Percentiles rank a stretch among this genome's conserved stretches.
Evolutionary conservation across 2,113 vertebrate species (phyloP).

Genomic region (Chlamydotis undulata): DNA sequence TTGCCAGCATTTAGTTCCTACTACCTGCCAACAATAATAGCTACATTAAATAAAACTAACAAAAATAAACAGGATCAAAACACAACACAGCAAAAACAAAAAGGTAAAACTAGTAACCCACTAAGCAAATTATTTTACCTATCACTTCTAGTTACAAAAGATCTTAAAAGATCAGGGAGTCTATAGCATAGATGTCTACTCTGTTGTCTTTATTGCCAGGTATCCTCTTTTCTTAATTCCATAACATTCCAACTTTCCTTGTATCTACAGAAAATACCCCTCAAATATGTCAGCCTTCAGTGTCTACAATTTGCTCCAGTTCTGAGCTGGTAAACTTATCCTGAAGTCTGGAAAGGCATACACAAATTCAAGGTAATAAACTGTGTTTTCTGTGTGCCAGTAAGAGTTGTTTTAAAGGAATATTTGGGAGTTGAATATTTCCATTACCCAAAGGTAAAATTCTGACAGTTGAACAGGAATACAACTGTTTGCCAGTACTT

Average conservation of each 20-base stretch:
- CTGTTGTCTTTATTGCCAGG: neutral
- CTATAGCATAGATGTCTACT: neutral
- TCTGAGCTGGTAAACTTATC: neutral
- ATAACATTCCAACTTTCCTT: neutral
- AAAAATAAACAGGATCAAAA: neutral
- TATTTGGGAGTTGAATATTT: neutral
- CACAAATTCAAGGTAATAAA: neutral
- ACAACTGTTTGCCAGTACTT: neutral
- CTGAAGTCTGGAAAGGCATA: neutral
- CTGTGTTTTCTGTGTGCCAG: neutral
- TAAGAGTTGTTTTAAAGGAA: neutral
- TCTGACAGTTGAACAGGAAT: neutral
- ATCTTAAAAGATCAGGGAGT: neutral
- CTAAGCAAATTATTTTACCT: neutral
- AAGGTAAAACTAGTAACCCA: neutral
- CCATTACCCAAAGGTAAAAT: neutral
- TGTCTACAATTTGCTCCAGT: neutral
- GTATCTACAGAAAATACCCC: neutral
- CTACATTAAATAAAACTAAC: neutral
- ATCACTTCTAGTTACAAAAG: neutral
- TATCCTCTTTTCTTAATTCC: neutral
- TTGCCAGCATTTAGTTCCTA: neutral
- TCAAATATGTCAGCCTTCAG: neutral
- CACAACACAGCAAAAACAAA: neutral
- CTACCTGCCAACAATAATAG: neutral